Percentiles rank a stretch among this genome's conserved stretches.
phyloP scores from a whole-genome alignment of 2,113 vertebrate genomes.

The Telmatochromis brachygnathus region DNA sequence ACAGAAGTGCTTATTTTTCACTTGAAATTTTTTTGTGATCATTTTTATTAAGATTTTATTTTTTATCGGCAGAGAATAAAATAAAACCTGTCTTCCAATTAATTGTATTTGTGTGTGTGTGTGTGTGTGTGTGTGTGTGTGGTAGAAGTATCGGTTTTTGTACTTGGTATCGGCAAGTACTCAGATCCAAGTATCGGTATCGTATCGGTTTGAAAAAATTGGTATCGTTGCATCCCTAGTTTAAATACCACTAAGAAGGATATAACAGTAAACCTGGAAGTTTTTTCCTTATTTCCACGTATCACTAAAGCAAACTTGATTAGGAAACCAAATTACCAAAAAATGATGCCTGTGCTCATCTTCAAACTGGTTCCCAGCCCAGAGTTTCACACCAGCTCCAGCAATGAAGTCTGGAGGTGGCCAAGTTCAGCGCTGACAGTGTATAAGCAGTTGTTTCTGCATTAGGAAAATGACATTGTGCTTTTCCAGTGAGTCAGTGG shows the following conservation, averaged over 20 bases:
- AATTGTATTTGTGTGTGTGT: too few relatives aligned
- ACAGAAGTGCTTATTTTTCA: too few relatives aligned
- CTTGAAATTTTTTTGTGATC: too few relatives aligned
- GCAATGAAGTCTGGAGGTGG: background rate
- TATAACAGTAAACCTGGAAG: background rate
- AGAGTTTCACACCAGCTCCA: background rate
- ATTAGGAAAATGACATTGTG: slow-evolving; percentile 17
- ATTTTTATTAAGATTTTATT: too few relatives aligned
- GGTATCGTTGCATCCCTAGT: background rate
- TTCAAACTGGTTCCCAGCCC: background rate
- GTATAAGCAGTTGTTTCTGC: background rate
- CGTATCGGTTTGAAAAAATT: too few relatives aligned
- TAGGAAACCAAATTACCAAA: background rate
- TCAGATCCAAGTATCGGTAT: too few relatives aligned
- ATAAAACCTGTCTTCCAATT: too few relatives aligned
- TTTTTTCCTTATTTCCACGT: background rate
- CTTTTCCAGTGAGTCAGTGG: slow-evolving; percentile 9
- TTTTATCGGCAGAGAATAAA: too few relatives aligned
- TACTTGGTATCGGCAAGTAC: too few relatives aligned
- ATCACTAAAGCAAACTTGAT: background rate
- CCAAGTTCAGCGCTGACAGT: background rate
- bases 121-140: too few relatives aligned
- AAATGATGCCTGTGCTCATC: background rate
- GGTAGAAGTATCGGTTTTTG: too few relatives aligned
- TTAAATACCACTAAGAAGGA: background rate